Base-by-base conservation (phyloP, 1,140 invertebrate genomes). In the Stegodyphus dumicola region DNA sequence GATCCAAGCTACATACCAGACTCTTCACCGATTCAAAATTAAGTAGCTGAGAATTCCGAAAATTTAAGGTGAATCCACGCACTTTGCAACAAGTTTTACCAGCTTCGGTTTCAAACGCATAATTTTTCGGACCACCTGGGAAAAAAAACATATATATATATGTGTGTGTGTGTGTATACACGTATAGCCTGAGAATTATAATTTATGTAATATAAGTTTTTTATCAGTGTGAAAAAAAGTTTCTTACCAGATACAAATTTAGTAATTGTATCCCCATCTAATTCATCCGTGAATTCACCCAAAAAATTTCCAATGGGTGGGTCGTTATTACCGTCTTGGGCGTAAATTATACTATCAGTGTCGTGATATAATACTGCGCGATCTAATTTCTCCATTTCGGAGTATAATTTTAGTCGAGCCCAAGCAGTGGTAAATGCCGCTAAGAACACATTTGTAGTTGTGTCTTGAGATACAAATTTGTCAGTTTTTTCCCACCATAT, bases 51-150 rank as follows among this genome's bases (percentile, higher is more conserved):
- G 10, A 13, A 17, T n/a, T 69, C 13, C 13, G 9, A 48, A 17
- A 69, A 69, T 48, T 69, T 9, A 69, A 17, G 67, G n/a, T 69
- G 67, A 69, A 69, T 9, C 67, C 67, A n/a, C 5, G 11, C 1
- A 69, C 17, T 48, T 69, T 69, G 67, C 67, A 69, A 17, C n/a
- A 13, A 10, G 15, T 69, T 1, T 69, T 48, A 9, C 67, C 33
- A 13, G 15, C 11, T 13, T 18, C 17, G 10, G 67, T 69, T 17
- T 69, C 67, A 18, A 69, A 69, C 1, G 67, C 67, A 18, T 69
- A 69, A 48, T 69, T 69, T 17, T 69, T 69, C 17, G 67, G 67
- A 48, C 67, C 67, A 13, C 67, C 67, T 69, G 33, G 17, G 5
- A 69, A 17, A 69, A 69, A 1, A 69, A 60, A 60, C 9, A 60